Evolutionary conservation across 2,797 vertebrate species (phyloP).

Genomic region (Apodemus agrarius): DNA sequence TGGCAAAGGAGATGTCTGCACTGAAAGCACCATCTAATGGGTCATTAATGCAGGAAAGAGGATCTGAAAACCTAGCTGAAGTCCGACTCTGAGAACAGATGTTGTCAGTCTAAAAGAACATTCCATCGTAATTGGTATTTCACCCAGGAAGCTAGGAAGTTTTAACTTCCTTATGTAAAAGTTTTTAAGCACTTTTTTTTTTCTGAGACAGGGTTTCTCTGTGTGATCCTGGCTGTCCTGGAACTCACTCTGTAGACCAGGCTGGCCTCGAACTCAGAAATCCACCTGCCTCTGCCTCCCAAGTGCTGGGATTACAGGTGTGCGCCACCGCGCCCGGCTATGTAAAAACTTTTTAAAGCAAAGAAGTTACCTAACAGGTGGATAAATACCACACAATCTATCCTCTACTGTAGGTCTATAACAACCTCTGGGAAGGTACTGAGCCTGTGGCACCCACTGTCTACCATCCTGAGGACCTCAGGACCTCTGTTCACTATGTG

Average conservation of each 20-base stretch:
- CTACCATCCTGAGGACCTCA: background rate
- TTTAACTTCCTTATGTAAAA: background rate
- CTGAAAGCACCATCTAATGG: background rate
- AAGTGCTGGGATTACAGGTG: too few species aligned
- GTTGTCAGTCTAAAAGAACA: background rate
- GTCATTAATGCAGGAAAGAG: background rate
- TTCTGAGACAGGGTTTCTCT: too few species aligned
- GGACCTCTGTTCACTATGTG: background rate
- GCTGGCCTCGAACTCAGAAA: too few species aligned
- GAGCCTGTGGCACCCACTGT: background rate
- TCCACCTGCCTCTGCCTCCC: too few species aligned
- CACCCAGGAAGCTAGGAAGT: background rate
- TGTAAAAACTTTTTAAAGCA: conserved; percentile 1
- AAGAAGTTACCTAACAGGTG: background rate
- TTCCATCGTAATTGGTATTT: background rate
- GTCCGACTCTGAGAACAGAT: background rate
- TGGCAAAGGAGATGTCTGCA: rapidly evolving
- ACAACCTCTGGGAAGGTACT: background rate
- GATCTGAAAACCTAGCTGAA: background rate
- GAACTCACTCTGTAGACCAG: too few species aligned
- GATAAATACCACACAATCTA: background rate
- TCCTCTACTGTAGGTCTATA: background rate
- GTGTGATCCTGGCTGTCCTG: too few species aligned
- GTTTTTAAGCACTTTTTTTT: too few species aligned
- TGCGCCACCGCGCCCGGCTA: too few species aligned